Base-by-base conservation (phyloP, 2,888 invertebrate genomes). In the Sarcophaga caerulescens region DNA sequence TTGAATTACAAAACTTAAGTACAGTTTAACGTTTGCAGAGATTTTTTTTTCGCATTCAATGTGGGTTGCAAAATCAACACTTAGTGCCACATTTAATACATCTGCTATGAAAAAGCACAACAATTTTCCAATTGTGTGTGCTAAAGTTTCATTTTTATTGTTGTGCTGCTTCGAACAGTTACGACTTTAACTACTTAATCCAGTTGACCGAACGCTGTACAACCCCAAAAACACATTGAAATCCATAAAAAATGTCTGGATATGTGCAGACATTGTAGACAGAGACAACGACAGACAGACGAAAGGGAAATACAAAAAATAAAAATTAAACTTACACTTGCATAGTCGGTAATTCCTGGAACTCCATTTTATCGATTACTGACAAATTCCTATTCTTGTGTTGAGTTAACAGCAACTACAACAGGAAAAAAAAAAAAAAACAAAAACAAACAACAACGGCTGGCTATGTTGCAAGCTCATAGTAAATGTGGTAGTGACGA, bases 331-430 rank as follows among this genome's bases (percentile, higher is more conserved):
- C 68, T 47, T 52, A 21, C 66, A 14, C 11, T 66, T 59, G 45
- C 68, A 47, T 45, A 62, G 57, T 52, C 74, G 68, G 62, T 63
- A 80, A 83, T 83, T 85, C 85, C 80, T 82, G 85, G 80, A 85
- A 83, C 69, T 77, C 45, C 76, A 83, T 73, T 85, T 35, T 85
- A 85, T 85, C 85, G 82, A 83, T 85, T 85, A 63, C 80, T 69
- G 71, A 65, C 66, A 83, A 73, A 69, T 59, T 59, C 12, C 69
- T 11, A 45, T 21, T 66, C 21, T 35, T 35, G 14, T 44, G 19
- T 44, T 11, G 11, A 21, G 35, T n/a, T 44, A 65, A 62, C 65
- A 25, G 45, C n/a, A 12, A 44, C 66, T 11, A 19, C 60, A n/a
- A n/a, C 60, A 60, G 10, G 35, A 35, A 35, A 35, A 3, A 25